These are phyloP conservation scores for Corvus cornix DNA, from an alignment of 2,113 vertebrate species.

Conservation along the genomic window DNA sequence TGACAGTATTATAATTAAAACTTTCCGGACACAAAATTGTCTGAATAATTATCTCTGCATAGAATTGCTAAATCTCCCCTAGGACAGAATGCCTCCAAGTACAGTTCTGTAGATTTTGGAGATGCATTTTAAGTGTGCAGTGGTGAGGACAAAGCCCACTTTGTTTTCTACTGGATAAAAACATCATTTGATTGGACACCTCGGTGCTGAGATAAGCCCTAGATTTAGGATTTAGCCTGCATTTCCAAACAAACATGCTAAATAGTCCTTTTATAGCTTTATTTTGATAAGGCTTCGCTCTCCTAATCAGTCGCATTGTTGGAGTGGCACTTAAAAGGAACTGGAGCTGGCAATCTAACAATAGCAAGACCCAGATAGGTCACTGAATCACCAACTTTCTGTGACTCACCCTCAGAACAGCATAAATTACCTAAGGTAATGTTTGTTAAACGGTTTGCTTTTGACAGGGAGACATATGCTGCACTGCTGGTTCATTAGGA, in stretches of 20 bases:
- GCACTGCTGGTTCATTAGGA: conserved; percentile 30
- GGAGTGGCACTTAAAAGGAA: conserved; percentile 39
- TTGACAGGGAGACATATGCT: conserved; percentile 18
- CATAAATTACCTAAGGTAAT: not conserved
- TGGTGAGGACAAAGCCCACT: not conserved
- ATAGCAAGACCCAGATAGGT: conserved; percentile 40
- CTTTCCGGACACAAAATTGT: not conserved
- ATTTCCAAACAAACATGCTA: not conserved
- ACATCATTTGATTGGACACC: not conserved
- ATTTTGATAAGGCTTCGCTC: not conserved
- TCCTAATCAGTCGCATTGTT: conserved; percentile 37
- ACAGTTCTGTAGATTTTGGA: not conserved
- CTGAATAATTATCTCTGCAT: not conserved
- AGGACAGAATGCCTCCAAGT: not conserved
- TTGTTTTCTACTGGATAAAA: not conserved
- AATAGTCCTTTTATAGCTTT: conserved; percentile 19
- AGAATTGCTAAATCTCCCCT: not conserved
- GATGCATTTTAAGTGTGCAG: not conserved
- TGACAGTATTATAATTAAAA: not conserved
- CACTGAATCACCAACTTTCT: conserved; percentile 24
- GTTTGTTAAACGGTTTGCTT: not conserved
- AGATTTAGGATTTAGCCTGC: not conserved
- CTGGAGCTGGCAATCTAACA: conserved; percentile 30
- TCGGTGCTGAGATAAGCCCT: not conserved
- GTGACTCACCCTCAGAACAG: not conserved